Base-by-base conservation (phyloP, 35 echinoderm and acorn worm species). In the Ophiothrix spiculata region DNA sequence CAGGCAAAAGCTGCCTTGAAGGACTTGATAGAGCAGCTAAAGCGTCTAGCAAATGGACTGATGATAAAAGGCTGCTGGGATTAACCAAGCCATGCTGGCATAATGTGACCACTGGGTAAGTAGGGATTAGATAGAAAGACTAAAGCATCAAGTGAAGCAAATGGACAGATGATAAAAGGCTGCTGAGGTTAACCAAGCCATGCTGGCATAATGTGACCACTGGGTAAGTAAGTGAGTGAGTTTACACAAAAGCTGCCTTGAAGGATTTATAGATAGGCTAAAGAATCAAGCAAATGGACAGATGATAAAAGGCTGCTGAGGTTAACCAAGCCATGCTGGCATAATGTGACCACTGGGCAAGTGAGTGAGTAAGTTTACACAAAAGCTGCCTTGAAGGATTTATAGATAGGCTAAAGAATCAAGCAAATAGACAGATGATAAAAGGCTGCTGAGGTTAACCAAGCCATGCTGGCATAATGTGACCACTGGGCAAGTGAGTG, bases 21-120 rank as follows among this genome's bases (percentile, higher is more conserved):
- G 84, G 64, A n/a, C 75, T 97, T 35, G 94, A 92, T 34, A 81
- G 87, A 42, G 82, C 94, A 8, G 63, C 90, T 35, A 97, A 97
- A 39, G 87, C n/a, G 28, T 85, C 79, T 4, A 77, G 88, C 36
- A 91, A 74, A 39, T 95, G 89, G 84, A 32, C 37, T 32, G 85
- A 77, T 32, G 87, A 95, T 63, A 86, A 90, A 77, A 79, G 79
- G 39, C 39, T 73, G 3, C 79, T 95, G 89, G 90, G 90, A 13
- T 81, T 95, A 38, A 56, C 85, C 14, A 79, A 41, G 14, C 38
- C 87, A 19, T 74, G 86, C 64, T 95, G 93, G 93, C 89, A 87
- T 17, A 75, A 90, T 32, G 56, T 16, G 21, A 95, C 93, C 11
- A n/a, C 56, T 38, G 75, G 74, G 93, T 95, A 39, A 82, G 90